These are phyloP conservation scores for Lophius americanus DNA, from an alignment of 2,797 vertebrate genomes.

Conservation along the genomic window DNA sequence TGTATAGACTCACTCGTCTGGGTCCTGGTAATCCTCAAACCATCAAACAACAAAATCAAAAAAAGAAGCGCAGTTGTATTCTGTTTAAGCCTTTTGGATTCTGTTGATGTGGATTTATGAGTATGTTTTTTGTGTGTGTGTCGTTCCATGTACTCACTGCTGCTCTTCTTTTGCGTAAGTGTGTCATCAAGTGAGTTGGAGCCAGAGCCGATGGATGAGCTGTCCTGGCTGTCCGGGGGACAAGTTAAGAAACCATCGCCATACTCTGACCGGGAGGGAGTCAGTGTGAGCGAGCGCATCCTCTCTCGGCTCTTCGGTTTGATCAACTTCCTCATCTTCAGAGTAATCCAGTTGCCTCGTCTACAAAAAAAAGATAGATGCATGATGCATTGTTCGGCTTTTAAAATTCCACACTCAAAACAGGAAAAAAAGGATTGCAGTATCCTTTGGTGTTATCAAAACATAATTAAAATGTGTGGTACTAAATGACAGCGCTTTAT, in stretches of 20 bases:
- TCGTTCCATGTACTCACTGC: conserved; percentile 86
- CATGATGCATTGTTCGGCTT: too few species aligned
- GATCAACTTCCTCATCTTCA: conserved; percentile 98
- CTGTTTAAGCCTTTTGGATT: not conserved
- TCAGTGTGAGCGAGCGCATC: conserved; percentile 90
- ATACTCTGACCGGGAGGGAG: conserved; percentile 92
- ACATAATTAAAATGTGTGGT: too few species aligned
- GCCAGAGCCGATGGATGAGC: conserved; percentile 95
- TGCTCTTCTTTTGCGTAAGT: conserved; percentile 91
- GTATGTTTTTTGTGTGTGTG: not conserved
- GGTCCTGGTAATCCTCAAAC: too few species aligned
- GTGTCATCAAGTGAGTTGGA: conserved; percentile 97
- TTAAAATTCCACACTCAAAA: not conserved
- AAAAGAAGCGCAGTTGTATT: too few species aligned
- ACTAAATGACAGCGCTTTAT: conserved; percentile 19
- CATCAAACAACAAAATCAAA: too few species aligned
- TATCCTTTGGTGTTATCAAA: not conserved
- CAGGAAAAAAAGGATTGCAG: not conserved
- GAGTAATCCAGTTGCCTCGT: conserved; percentile 97
- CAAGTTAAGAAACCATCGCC: conserved; percentile 91
- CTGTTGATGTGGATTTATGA: too few species aligned
- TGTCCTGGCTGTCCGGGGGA: conserved; percentile 94
- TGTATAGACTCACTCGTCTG: too few species aligned
- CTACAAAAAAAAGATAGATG: conserved; percentile 64
- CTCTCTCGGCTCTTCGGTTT: conserved; percentile 95